phyloP scores from a whole-genome alignment of 2,797 vertebrate genomes.

The Rhinoraja longicauda region DNA sequence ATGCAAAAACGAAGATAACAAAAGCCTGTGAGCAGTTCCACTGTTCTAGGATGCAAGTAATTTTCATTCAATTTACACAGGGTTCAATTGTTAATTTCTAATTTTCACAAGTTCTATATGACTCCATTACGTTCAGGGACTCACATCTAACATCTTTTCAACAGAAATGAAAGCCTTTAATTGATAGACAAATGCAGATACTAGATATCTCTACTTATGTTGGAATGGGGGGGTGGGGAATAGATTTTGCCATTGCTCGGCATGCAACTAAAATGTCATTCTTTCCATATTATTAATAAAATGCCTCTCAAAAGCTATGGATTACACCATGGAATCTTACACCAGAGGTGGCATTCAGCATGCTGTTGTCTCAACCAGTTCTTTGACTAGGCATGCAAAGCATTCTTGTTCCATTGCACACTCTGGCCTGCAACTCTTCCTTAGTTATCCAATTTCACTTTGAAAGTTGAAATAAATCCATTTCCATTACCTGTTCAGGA shows the following conservation, averaged over 20 bases:
- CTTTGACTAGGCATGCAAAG: too few relatives aligned
- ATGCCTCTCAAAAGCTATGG: background rate
- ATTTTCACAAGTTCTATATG: background rate
- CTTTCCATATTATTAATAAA: background rate
- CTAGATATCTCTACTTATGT: background rate
- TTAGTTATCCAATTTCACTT: background rate
- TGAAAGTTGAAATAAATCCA: background rate
- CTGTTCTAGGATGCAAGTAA: background rate
- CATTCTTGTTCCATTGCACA: too few relatives aligned
- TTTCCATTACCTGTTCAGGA: background rate
- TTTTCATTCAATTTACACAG: background rate
- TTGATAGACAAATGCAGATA: too few relatives aligned
- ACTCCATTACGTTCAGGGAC: background rate
- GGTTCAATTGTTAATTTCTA: background rate
- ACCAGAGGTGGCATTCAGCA: too few relatives aligned
- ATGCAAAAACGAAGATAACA: background rate
- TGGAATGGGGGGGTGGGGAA: background rate
- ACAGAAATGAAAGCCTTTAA: background rate
- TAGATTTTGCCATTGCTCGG: background rate
- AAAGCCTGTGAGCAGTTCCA: background rate
- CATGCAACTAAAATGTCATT: background rate
- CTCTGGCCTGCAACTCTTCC: too few relatives aligned
- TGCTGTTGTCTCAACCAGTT: too few relatives aligned
- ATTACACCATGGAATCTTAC: background rate
- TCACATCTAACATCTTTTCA: background rate